Conservation (phyloP, 2,113 vertebrate genomes). For the Lycaon pictus region DNA sequence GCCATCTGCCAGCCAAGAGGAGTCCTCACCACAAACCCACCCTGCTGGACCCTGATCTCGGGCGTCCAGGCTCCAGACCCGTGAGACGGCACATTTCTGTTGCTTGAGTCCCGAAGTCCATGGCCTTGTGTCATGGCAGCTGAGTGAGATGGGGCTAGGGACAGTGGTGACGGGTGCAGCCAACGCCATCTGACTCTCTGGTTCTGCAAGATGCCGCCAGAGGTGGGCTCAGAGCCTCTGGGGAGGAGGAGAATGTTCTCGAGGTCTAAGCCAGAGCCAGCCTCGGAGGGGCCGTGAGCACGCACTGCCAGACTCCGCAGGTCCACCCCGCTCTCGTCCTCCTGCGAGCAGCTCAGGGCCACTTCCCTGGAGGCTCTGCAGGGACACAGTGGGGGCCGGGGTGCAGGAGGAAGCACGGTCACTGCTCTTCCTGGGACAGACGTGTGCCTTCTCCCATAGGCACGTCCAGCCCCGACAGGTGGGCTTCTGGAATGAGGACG, state of each 20-base stretch:
- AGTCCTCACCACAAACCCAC: neutral
- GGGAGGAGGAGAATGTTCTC: neutral
- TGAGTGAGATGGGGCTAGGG: neutral
- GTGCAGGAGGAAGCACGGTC: neutral
- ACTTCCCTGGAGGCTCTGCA: neutral
- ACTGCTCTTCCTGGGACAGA: accelerated
- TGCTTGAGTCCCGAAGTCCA: accelerated
- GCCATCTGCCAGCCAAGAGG: neutral
- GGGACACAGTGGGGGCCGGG: neutral
- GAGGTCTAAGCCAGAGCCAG: neutral
- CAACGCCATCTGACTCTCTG: accelerated
- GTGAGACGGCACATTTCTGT: accelerated
- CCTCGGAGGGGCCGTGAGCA: neutral
- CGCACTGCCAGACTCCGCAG: accelerated
- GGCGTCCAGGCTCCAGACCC: neutral
- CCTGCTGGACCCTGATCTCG: neutral
- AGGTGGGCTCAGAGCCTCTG: neutral
- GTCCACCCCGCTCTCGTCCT: neutral
- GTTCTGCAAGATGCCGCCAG: neutral
- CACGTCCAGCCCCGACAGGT: accelerated
- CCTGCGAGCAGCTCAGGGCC: neutral
- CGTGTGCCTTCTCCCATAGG: accelerated
- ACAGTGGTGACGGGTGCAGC: accelerated
- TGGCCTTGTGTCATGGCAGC: neutral
- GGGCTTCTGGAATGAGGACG: constrained; percentile 7